Evolutionary conservation across 2,888 invertebrate species (phyloP).

Genomic region (Drosophila atroscutellata): DNA sequence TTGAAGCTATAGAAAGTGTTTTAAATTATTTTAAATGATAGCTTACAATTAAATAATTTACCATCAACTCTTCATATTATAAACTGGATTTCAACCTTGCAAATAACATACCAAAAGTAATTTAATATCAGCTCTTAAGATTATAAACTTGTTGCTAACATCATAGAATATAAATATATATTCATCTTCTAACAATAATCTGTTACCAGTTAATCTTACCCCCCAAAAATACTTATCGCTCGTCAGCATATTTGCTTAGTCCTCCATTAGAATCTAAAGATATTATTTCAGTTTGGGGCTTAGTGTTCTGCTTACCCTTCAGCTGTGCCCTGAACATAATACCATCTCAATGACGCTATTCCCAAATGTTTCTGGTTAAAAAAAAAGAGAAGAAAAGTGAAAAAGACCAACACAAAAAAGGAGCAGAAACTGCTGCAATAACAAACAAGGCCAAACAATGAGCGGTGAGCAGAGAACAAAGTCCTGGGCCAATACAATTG

Average conservation of each 20-base stretch:
- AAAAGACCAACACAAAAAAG: constrained; percentile 11
- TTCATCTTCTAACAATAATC: neutral
- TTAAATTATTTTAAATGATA: neutral
- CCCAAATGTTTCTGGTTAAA: constrained; percentile 19
- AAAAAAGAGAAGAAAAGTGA: constrained; percentile 11
- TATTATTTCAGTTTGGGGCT: constrained; percentile 44
- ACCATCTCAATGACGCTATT: constrained; percentile 17
- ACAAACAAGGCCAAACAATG: constrained; percentile 66
- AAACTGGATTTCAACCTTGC: no score
- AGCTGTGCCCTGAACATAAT: constrained; percentile 17
- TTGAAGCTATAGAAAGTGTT: neutral
- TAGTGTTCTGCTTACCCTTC: constrained; percentile 15
- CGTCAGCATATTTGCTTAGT: constrained; percentile 5
- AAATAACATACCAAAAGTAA: no score
- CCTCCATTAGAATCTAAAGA: constrained; percentile 20
- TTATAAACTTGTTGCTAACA: neutral
- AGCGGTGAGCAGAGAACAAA: constrained; percentile 24
- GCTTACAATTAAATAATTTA: no score
- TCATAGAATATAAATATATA: no score
- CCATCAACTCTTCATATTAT: no score
- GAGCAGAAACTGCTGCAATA: constrained; percentile 68
- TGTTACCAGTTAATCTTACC: neutral
- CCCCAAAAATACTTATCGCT: neutral
- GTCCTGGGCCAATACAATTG: constrained; percentile 31
- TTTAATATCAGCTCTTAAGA: neutral